Percentiles rank a stretch among this genome's conserved stretches.
Conservation (phyloP, 2,113 vertebrate genomes). For the Erinaceus europaeus region DNA sequence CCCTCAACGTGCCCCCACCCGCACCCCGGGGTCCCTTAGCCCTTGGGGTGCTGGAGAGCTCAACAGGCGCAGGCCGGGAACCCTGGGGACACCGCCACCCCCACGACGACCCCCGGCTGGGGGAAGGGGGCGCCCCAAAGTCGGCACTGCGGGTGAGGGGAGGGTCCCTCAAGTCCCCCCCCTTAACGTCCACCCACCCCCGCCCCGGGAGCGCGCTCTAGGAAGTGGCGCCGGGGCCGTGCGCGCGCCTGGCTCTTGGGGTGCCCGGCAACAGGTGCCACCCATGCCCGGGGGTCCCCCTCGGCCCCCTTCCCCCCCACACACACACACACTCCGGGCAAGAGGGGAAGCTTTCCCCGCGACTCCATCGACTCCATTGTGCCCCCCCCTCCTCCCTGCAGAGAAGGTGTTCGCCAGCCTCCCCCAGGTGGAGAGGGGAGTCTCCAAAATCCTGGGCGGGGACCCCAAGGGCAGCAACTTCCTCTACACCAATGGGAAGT, state of each 20-base stretch:
- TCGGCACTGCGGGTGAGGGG: background rate
- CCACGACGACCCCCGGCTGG: background rate
- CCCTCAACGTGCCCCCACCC: too few relatives aligned
- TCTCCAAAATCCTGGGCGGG: slow-evolving; percentile 94
- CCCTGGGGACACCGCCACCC: background rate
- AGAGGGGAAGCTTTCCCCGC: background rate
- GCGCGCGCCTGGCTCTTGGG: background rate
- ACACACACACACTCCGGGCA: fast-evolving
- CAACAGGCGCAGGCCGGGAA: too few relatives aligned
- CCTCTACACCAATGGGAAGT: slow-evolving; percentile 96
- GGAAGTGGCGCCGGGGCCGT: slow-evolving; percentile 18
- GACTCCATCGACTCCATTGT: too few relatives aligned
- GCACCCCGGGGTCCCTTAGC: too few relatives aligned
- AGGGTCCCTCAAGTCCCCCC: too few relatives aligned
- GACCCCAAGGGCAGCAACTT: slow-evolving; percentile 97
- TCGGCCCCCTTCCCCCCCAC: fast-evolving
- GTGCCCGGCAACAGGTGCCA: slow-evolving; percentile 69
- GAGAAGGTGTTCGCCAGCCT: slow-evolving; percentile 96
- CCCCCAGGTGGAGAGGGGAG: slow-evolving; percentile 95
- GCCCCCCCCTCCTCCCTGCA: slow-evolving; percentile 69
- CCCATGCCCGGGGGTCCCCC: background rate
- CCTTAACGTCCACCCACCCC: background rate
- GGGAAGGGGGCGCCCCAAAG: background rate
- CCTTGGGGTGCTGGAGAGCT: too few relatives aligned
- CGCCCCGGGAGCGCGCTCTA: background rate